Conservation (phyloP, 2,797 vertebrate species). For the Rhabdomys pumilio region DNA sequence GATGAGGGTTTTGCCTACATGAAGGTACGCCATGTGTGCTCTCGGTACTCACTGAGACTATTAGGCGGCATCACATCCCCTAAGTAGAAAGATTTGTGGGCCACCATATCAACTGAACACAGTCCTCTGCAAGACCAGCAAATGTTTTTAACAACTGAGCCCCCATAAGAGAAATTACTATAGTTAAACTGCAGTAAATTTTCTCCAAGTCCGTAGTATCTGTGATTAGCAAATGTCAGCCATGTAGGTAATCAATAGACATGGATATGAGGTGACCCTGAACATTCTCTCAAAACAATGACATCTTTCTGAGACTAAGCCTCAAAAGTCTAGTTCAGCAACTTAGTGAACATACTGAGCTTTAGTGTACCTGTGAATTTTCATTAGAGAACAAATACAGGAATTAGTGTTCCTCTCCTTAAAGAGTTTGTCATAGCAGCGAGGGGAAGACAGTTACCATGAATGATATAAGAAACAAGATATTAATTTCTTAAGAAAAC, state of each 20-base stretch:
- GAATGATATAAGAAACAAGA: conserved; percentile 18
- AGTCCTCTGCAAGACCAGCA: not conserved
- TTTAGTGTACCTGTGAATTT: not conserved
- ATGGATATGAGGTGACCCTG: not conserved
- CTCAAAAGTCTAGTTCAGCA: not conserved
- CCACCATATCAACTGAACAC: not conserved
- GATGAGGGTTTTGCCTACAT: not conserved
- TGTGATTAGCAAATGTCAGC: not conserved
- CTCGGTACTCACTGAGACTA: not conserved
- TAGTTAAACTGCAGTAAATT: not conserved
- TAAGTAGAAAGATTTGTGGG: not conserved
- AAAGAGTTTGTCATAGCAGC: not conserved
- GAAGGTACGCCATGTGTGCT: too few relatives aligned
- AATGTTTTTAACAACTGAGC: not conserved
- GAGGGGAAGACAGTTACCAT: not conserved
- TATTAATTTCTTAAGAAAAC: conserved; percentile 31
- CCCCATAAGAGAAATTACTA: not conserved
- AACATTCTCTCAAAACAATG: not conserved
- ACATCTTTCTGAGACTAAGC: not conserved
- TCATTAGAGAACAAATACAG: not conserved
- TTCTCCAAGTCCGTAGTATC: not conserved
- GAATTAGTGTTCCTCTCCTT: not conserved
- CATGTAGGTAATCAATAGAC: not conserved
- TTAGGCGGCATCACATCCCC: not conserved
- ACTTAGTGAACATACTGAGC: not conserved